A percentile compares a stretch with the other conserved stretches of the same genome.
Evolutionary conservation across 2,888 invertebrate genomes (phyloP).

Genomic region (Acanthopleura granulata): DNA sequence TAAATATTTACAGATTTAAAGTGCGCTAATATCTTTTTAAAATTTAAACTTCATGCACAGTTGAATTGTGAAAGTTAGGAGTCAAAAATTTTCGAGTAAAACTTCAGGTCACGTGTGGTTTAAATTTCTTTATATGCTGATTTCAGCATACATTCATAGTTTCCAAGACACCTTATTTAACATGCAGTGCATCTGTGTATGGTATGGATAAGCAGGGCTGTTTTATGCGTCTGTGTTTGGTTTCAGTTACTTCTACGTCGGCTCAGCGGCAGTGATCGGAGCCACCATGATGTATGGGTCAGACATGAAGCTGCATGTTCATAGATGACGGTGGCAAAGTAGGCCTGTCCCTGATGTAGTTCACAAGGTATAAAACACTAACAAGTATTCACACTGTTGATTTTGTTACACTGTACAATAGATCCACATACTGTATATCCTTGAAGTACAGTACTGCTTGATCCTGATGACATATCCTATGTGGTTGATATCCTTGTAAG

Average conservation of each 20-base stretch:
- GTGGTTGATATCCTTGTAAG: too few relatives aligned
- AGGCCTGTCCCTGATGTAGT: neutral
- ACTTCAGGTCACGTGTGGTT: too few relatives aligned
- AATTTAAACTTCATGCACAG: neutral
- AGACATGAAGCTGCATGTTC: slow-evolving; percentile 22
- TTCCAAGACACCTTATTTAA: neutral
- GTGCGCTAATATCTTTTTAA: neutral
- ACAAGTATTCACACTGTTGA: too few relatives aligned
- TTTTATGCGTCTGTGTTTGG: neutral
- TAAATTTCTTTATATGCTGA: neutral
- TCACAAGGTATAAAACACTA: too few relatives aligned
- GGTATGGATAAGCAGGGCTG: too few relatives aligned
- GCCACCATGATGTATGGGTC: slow-evolving; percentile 71
- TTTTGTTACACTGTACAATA: too few relatives aligned
- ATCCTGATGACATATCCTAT: too few relatives aligned
- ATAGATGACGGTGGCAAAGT: neutral
- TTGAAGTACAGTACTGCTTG: too few relatives aligned
- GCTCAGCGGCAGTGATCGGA: slow-evolving; percentile 70
- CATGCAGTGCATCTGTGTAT: too few relatives aligned
- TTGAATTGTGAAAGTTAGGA: neutral
- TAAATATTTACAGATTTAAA: neutral
- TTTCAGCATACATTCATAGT: too few relatives aligned
- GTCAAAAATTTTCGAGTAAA: neutral
- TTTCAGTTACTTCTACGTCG: slow-evolving; percentile 68
- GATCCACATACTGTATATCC: too few relatives aligned